Conservation (phyloP, 2,888 invertebrate genomes). For the Quadroppia sp. region DNA sequence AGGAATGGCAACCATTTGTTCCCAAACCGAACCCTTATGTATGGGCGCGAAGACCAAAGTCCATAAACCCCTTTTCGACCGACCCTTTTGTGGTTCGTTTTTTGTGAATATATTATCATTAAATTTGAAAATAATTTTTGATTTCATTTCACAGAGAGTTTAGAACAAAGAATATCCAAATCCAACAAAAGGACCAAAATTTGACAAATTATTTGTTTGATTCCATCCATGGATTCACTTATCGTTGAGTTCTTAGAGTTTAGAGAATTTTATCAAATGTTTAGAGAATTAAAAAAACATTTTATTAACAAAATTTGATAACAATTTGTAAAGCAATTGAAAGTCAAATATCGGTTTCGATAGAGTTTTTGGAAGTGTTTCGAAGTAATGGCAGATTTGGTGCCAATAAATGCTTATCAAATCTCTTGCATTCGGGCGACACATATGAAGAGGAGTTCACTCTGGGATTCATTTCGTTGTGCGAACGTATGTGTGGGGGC, state of each 20-base stretch:
- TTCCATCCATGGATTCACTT: too few species aligned
- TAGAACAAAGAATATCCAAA: constrained; percentile 68
- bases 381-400: constrained; percentile 20
- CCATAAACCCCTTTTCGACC: constrained; percentile 68
- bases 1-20: constrained; percentile 49
- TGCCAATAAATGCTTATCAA: constrained; percentile 21
- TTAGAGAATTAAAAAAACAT: neutral
- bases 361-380: constrained; percentile 31
- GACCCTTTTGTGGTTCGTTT: constrained; percentile 73
- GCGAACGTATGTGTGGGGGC: neutral
- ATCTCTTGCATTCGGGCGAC: constrained; percentile 23
- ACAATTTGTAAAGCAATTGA: constrained; percentile 1
- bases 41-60: constrained; percentile 65
- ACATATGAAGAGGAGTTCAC: constrained; percentile 17
- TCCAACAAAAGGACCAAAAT: constrained; percentile 6
- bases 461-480: constrained; percentile 17
- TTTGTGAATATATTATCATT: constrained; percentile 8
- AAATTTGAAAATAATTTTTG: neutral
- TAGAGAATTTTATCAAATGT: too few species aligned
- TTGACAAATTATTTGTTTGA: neutral
- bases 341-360: constrained; percentile 41
- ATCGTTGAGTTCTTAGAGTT: too few species aligned
- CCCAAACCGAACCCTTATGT: constrained; percentile 62
- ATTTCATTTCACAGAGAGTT: constrained; percentile 64
- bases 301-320: neutral